Conservation (phyloP, 2,888 invertebrate genomes). For the Patella depressa region DNA sequence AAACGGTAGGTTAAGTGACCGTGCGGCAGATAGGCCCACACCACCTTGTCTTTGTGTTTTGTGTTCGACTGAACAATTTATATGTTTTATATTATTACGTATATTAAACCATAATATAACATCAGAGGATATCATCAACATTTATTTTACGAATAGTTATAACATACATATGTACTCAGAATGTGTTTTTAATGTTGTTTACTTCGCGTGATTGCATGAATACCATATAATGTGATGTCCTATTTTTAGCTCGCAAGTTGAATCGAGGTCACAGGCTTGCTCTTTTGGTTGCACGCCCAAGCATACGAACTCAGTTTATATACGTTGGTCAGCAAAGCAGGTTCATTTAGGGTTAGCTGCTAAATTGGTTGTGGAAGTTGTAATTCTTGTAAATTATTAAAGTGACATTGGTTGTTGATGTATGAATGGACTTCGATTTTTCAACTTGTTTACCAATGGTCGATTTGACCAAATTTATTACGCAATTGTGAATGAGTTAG, state of each 20-base stretch:
- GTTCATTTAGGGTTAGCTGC: no score
- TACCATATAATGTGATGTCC: neutral
- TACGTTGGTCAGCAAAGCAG: neutral
- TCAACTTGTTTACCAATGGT: no score
- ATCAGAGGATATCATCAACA: no score
- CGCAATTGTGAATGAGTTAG: conserved; percentile 1
- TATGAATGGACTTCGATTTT: no score
- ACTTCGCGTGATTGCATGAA: neutral
- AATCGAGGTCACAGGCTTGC: conserved; percentile 8
- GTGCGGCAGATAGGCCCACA: neutral
- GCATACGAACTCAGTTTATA: conserved; percentile 5
- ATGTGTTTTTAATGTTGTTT: neutral
- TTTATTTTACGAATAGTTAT: neutral
- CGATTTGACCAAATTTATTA: neutral
- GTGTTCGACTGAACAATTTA: no score
- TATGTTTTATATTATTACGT: no score
- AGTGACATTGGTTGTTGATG: no score
- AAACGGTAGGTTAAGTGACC: neutral
- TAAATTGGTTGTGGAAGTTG: no score
- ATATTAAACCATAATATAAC: no score
- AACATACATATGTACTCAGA: neutral
- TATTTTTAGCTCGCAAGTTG: neutral
- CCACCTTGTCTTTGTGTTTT: neutral
- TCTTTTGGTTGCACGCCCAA: conserved; percentile 10
- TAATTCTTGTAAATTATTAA: no score